These are phyloP conservation scores for Iselma pallidipennis DNA, from an alignment of 2,888 invertebrate species.

Conservation along the genomic window DNA sequence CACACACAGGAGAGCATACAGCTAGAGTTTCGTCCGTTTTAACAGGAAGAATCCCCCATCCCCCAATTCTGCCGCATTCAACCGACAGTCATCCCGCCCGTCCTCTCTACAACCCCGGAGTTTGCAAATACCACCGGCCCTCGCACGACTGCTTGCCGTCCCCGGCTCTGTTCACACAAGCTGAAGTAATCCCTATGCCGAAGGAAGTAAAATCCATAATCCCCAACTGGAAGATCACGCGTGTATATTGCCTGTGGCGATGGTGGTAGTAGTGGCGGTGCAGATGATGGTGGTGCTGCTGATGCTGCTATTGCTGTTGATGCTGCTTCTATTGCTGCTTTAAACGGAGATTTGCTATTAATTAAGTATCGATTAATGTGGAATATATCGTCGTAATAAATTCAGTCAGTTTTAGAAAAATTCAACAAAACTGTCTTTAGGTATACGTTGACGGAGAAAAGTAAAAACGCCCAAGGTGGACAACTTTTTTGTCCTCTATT, in stretches of 20 bases:
- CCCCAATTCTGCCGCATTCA: constrained; percentile 4
- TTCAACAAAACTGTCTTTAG: not conserved
- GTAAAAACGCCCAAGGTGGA: not conserved
- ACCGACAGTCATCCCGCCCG: constrained; percentile 4
- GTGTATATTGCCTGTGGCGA: constrained; percentile 24
- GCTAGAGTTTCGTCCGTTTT: constrained; percentile 26
- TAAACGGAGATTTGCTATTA: constrained; percentile 21
- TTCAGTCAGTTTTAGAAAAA: not conserved
- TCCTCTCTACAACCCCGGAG: constrained; percentile 10
- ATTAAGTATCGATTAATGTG: constrained; percentile 25
- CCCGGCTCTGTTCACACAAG: constrained; percentile 40
- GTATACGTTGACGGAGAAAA: not conserved
- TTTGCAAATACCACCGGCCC: constrained; percentile 32
- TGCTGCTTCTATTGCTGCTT: not conserved
- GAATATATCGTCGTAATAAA: not conserved
- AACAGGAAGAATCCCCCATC: constrained; percentile 15
- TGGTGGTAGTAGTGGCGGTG: not conserved
- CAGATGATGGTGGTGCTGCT: not conserved
- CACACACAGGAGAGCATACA: constrained; percentile 17
- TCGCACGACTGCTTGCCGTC: constrained; percentile 23
- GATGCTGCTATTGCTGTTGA: not conserved
- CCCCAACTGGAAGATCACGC: constrained; percentile 33
- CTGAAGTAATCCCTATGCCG: constrained; percentile 48
- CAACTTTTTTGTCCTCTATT: not conserved
- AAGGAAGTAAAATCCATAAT: constrained; percentile 49